Base-by-base conservation (phyloP, 2,888 invertebrate species). In the Chaitophorus viminalis region DNA sequence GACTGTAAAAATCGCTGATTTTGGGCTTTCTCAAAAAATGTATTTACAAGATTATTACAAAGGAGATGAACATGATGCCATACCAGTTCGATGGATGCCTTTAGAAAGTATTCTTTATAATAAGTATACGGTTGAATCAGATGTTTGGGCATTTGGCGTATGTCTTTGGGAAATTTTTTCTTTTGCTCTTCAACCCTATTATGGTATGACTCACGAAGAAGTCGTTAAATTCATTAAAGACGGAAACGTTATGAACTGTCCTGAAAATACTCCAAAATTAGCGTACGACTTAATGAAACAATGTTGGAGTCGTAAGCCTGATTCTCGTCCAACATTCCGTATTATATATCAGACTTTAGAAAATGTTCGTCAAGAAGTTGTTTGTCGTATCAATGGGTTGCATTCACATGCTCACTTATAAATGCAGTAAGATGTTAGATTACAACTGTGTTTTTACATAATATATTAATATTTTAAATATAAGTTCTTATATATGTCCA, bases 61-160 rank as follows among this genome's bases (percentile, higher is more conserved):
- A 92, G 98, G 98, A 21, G 95, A 97, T 91, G 97, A 98, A 91
- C 96, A 97, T 91, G 98, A 98, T 92, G 98, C 98, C 29, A 98
- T 99, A 90, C 98, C 98, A 65, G 97, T 99, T 39, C 94, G 99
- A 91, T 99, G 99, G 99, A 98, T 99, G 98, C 98, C 98, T 36
- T 93, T 98, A 89, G 98, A 99, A 92, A 97, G 98, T 92, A 98
- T 99, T 91, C 93, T 98, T 85, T 98, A 98, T 91, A 98, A 98
- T 92, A 98, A 98, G 92, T 99, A 98, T 92, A 98, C 98, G 25
- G 94, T 97, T 89, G 98, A 98, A 91, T 97, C 98, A 21, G 99
- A 99, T 92, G 97, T 99, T 1, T 99, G 98, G 98, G 98, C 98
- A 25, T 99, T 96, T 92, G 99, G 98, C 83, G 97, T 99, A 31